Percentiles rank a stretch among this genome's conserved stretches.
Evolutionary conservation across 2,888 invertebrate genomes (phyloP).

Genomic region (Mactromeris polynyma): DNA sequence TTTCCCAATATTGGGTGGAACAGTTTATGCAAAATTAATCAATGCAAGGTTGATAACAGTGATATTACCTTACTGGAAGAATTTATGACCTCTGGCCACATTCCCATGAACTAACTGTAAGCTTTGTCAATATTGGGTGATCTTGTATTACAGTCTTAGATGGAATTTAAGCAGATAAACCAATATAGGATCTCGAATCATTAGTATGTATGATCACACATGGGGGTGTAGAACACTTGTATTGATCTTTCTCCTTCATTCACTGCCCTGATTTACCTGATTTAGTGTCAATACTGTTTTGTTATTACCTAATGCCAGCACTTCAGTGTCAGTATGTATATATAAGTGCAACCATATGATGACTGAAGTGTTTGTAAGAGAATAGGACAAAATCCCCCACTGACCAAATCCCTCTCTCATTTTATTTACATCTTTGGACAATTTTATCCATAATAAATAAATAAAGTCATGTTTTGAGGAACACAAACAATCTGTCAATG

Average conservation of each 20-base stretch:
- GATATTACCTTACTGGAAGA: not conserved
- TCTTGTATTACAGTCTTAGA: not conserved
- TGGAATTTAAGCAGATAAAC: constrained; percentile 14
- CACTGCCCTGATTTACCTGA: not conserved
- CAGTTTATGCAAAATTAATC: constrained; percentile 3
- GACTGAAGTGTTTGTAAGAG: not conserved
- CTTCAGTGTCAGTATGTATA: not conserved
- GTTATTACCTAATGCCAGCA: not conserved
- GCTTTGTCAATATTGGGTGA: constrained; percentile 12
- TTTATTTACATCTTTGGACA: too few species aligned
- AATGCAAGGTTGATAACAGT: not conserved
- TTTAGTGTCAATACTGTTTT: constrained; percentile 10
- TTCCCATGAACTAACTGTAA: not conserved
- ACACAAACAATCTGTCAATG: too few species aligned
- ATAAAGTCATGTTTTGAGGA: too few species aligned
- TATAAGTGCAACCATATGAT: not conserved
- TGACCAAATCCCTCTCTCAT: too few species aligned
- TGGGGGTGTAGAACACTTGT: not conserved
- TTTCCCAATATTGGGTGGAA: not conserved
- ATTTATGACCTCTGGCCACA: not conserved
- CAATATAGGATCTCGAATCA: constrained; percentile 12
- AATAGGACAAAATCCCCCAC: not conserved
- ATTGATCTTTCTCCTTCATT: constrained; percentile 28
- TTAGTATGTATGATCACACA: constrained; percentile 34
- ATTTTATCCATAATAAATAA: too few species aligned